These are phyloP conservation scores for Pipra filicauda DNA, from an alignment of 2,113 vertebrate species.

Conservation along the genomic window DNA sequence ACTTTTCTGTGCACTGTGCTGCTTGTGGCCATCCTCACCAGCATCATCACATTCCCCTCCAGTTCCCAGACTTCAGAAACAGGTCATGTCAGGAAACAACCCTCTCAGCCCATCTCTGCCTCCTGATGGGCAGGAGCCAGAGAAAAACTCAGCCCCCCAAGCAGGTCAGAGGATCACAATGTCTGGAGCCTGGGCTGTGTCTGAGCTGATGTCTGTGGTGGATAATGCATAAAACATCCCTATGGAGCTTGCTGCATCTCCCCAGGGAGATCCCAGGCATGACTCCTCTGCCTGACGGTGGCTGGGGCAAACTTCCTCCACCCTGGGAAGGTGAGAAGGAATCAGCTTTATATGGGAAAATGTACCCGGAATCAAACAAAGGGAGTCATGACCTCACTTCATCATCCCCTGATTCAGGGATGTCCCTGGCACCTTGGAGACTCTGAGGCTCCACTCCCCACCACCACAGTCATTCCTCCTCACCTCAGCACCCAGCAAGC, in stretches of 20 bases:
- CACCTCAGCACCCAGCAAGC: neutral
- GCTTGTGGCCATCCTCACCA: neutral
- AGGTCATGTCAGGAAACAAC: neutral
- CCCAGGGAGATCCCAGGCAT: neutral
- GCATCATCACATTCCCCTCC: neutral
- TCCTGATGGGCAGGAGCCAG: accelerated
- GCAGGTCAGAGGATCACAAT: accelerated
- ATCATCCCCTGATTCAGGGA: neutral
- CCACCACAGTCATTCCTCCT: neutral
- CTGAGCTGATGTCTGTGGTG: accelerated
- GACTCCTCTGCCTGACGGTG: neutral
- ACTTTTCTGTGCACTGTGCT: neutral
- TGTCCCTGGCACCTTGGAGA: accelerated
- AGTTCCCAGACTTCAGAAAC: neutral
- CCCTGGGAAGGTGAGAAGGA: neutral
- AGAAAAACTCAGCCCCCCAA: neutral
- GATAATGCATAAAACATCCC: neutral
- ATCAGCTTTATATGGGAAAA: neutral
- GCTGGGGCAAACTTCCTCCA: neutral
- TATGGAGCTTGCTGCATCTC: neutral
- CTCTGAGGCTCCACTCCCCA: neutral
- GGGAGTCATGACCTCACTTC: neutral
- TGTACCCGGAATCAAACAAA: neutral
- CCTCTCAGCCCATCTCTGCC: neutral
- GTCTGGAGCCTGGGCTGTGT: too few relatives aligned